These are phyloP conservation scores for Gobius niger DNA, from an alignment of 2,113 vertebrate genomes.

Conservation along the genomic window DNA sequence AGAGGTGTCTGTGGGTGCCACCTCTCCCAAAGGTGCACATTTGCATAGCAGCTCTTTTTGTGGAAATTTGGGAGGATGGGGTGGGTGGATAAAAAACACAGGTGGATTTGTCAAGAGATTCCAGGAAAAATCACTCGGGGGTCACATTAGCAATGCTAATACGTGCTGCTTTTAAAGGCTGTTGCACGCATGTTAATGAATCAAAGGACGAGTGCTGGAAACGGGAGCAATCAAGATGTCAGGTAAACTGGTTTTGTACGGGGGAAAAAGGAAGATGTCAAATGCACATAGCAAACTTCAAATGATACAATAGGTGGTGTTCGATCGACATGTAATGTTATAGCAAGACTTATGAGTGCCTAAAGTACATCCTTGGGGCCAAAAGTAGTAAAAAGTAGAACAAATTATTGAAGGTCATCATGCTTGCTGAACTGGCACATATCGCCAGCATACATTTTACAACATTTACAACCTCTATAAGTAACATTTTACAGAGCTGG, in stretches of 20 bases:
- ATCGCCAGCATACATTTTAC: no score
- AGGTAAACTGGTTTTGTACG: background rate
- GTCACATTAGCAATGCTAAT: conserved; percentile 53
- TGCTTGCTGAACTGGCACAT: no score
- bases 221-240: background rate
- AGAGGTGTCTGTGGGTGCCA: conserved; percentile 36
- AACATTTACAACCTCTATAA: no score
- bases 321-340: no score
- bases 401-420: no score
- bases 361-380: no score
- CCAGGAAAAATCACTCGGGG: conserved; percentile 33
- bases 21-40: conserved; percentile 36
- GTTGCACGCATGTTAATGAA: conserved; percentile 24
- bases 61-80: conserved; percentile 32
- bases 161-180: conserved; percentile 20
- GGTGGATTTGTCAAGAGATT: conserved; percentile 43
- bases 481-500: no score
- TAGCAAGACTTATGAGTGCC: no score
- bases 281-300: background rate
- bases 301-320: no score
- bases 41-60: conserved; percentile 49
- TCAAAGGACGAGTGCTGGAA: conserved; percentile 21
- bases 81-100: conserved; percentile 46
- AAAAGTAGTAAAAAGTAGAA: no score
- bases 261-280: background rate